These are phyloP conservation scores for Pachycephus smyrnensis DNA, from an alignment of 2,888 invertebrate genomes.

Conservation along the genomic window DNA sequence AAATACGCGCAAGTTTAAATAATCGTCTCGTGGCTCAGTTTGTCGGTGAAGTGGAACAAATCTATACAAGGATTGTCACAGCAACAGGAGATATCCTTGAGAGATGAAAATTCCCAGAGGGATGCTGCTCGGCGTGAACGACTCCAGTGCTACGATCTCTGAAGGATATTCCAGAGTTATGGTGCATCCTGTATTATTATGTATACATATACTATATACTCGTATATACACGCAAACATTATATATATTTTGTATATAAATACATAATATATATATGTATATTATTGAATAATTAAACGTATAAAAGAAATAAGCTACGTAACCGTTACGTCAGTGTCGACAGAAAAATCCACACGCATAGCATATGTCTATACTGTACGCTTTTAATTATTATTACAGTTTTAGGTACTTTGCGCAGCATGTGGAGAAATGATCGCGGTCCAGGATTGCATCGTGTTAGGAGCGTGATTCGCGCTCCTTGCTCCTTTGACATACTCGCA, in stretches of 20 bases:
- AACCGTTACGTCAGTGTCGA: constrained; percentile 30
- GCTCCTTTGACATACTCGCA: too few species aligned
- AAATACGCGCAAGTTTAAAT: constrained; percentile 16
- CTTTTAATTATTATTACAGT: constrained; percentile 27
- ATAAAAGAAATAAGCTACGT: constrained; percentile 32
- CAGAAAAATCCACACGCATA: constrained; percentile 32
- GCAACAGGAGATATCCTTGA: too few species aligned
- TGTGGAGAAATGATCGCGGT: constrained; percentile 32
- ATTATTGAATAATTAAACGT: constrained; percentile 33
- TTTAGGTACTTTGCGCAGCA: constrained; percentile 28
- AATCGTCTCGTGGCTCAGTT: constrained; percentile 28
- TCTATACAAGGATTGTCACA: constrained; percentile 2
- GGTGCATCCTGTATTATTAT: constrained; percentile 17
- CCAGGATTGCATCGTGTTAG: constrained; percentile 14
- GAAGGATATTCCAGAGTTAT: too few species aligned
- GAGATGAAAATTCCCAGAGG: too few species aligned
- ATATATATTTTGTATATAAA: constrained; percentile 27
- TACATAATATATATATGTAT: constrained; percentile 31
- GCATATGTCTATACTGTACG: constrained; percentile 9
- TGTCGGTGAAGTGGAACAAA: constrained; percentile 28
- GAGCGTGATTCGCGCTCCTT: too few species aligned
- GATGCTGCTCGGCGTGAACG: too few species aligned
- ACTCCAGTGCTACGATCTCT: too few species aligned
- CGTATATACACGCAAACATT: constrained; percentile 13
- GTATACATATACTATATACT: constrained; percentile 29